Percentiles rank a stretch among this genome's conserved stretches.
phyloP scores from a whole-genome alignment of 2,113 vertebrate species.

The Nyctereutes procyonoides region DNA sequence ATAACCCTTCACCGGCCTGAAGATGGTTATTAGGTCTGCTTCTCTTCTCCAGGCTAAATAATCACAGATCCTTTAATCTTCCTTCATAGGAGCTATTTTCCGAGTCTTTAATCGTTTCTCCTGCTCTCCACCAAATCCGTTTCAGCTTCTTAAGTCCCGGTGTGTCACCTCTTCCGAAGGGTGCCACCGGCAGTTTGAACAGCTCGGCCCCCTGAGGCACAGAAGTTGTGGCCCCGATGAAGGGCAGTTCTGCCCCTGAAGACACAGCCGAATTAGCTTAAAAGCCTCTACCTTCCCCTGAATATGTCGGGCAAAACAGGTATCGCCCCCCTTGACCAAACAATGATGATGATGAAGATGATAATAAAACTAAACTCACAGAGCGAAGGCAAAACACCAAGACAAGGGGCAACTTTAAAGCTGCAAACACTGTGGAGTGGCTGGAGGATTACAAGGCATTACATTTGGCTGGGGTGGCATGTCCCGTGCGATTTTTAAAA shows the following conservation, averaged over 20 bases:
- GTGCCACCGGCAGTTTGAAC: neutral
- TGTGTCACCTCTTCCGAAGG: constrained; percentile 16
- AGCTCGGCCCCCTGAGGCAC: neutral
- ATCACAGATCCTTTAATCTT: constrained; percentile 78
- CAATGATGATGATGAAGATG: fast-evolving
- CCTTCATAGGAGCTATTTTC: constrained; percentile 72
- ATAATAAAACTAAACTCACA: neutral
- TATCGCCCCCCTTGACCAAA: fast-evolving
- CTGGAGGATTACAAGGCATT: fast-evolving
- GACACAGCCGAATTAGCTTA: neutral
- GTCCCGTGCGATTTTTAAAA: fast-evolving
- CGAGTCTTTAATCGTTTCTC: constrained; percentile 71
- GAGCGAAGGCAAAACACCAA: fast-evolving
- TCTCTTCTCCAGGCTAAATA: constrained; percentile 63
- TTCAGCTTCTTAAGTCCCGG: constrained; percentile 37
- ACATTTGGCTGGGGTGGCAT: fast-evolving
- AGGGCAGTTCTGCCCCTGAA: neutral
- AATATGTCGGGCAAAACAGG: fast-evolving
- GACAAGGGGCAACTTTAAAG: fast-evolving
- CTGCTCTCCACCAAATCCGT: constrained; percentile 66
- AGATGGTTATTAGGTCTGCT: constrained; percentile 67
- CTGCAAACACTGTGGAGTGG: fast-evolving
- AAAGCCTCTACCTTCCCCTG: neutral
- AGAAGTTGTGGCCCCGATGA: fast-evolving
- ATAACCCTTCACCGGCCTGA: constrained; percentile 72